Evolutionary conservation across 2,113 vertebrate species (phyloP).

Genomic region (Electrona antarctica): DNA sequence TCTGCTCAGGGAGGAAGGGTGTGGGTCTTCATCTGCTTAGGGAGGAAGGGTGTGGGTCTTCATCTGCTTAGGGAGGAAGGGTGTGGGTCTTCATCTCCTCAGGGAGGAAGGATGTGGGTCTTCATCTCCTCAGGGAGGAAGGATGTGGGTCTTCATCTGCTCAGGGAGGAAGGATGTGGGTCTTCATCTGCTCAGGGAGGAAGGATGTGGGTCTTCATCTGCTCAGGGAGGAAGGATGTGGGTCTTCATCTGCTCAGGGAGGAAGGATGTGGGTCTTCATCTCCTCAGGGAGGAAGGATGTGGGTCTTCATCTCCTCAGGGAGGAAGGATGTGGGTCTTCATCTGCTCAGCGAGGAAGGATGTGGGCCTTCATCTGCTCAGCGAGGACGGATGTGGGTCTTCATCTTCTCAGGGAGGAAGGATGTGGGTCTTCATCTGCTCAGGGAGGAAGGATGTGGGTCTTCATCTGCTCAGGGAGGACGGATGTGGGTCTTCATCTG

Average conservation of each 20-base stretch:
- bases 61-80: slow-evolving; percentile 33
- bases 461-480: slow-evolving; percentile 55
- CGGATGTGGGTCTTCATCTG: slow-evolving; percentile 62
- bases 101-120: slow-evolving; percentile 60
- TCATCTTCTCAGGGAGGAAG: slow-evolving; percentile 22
- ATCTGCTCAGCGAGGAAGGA: slow-evolving; percentile 31
- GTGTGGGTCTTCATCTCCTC: slow-evolving; percentile 53
- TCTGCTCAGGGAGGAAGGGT: slow-evolving; percentile 60
- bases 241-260: slow-evolving; percentile 39
- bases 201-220: slow-evolving; percentile 62
- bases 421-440: slow-evolving; percentile 53
- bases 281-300: slow-evolving; percentile 60
- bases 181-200: slow-evolving; percentile 54
- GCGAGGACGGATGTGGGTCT: slow-evolving; percentile 61
- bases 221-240: slow-evolving; percentile 8
- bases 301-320: slow-evolving; percentile 52
- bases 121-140: slow-evolving; percentile 32
- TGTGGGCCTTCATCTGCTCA: slow-evolving; percentile 55
- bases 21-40: slow-evolving; percentile 54
- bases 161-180: too few relatives aligned
- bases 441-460: slow-evolving; percentile 55
- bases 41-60: slow-evolving; percentile 27
- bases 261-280: slow-evolving; percentile 44
- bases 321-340: slow-evolving; percentile 34
- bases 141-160: slow-evolving; percentile 47